These are phyloP conservation scores for Leptinotarsa peninsularis DNA, from an alignment of 2,888 invertebrate genomes.

Conservation along the genomic window DNA sequence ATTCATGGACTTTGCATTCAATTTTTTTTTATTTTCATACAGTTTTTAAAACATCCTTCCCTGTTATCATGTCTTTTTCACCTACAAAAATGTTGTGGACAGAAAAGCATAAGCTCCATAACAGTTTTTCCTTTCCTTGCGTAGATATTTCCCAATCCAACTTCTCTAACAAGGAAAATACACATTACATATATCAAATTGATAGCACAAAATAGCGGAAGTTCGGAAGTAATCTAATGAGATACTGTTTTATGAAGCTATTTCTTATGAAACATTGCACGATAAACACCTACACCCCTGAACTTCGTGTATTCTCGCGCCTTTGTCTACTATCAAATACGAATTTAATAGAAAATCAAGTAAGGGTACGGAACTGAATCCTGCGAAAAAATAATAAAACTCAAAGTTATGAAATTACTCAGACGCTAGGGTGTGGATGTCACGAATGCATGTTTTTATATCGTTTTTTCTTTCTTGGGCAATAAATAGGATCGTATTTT, in stretches of 20 bases:
- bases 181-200: slow-evolving; percentile 13
- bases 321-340: background rate
- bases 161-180: slow-evolving; percentile 2
- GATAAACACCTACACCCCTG: slow-evolving; percentile 6
- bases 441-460: background rate
- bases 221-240: slow-evolving; percentile 12
- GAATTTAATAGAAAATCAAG: slow-evolving; percentile 15
- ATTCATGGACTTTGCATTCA: no score
- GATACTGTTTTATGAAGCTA: slow-evolving; percentile 17
- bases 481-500: background rate
- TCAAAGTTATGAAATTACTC: background rate
- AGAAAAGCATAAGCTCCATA: no score
- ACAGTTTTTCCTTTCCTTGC: no score
- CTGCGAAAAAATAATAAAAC: slow-evolving; percentile 13
- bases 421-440: background rate
- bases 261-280: slow-evolving; percentile 15
- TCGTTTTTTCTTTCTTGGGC: background rate
- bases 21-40: no score
- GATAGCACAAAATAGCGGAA: slow-evolving; percentile 8
- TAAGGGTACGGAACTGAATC: slow-evolving; percentile 2
- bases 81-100: background rate
- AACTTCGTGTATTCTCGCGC: background rate
- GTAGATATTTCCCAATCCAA: background rate
- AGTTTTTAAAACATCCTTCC: no score
- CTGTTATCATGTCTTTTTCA: background rate